A percentile compares a stretch with the other conserved stretches of the same genome.
phyloP scores from a whole-genome alignment of 2,888 invertebrate genomes.

The Ennomos fuscantarius region DNA sequence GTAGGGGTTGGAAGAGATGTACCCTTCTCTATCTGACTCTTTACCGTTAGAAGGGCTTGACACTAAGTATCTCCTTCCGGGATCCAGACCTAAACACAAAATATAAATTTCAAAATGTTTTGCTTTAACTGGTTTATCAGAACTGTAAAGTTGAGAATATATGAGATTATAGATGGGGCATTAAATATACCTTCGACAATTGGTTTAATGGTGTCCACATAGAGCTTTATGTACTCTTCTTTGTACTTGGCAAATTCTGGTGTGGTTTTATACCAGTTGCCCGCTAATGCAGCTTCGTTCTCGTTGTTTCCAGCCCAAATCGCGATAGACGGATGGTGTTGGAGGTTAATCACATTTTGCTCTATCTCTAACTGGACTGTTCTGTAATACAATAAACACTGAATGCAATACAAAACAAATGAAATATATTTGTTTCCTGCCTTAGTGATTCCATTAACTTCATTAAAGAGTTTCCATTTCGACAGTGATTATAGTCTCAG shows the following conservation, averaged over 20 bases:
- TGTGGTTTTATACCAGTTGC: slow-evolving; percentile 91
- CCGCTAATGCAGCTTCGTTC: slow-evolving; percentile 95
- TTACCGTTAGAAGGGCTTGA: slow-evolving; percentile 97
- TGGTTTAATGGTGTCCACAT: slow-evolving; percentile 90
- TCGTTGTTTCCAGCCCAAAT: slow-evolving; percentile 99
- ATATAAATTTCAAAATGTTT: not conserved
- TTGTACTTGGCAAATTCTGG: slow-evolving; percentile 84
- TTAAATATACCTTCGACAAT: slow-evolving; percentile 75
- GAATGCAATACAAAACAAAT: no score
- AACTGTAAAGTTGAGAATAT: no score
- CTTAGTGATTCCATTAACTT: no score
- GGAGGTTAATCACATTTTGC: slow-evolving; percentile 92
- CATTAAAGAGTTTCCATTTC: no score
- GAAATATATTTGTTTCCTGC: no score
- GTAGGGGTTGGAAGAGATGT: slow-evolving; percentile 91
- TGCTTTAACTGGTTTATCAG: no score
- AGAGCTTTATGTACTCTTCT: slow-evolving; percentile 92
- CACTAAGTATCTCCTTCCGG: slow-evolving; percentile 88
- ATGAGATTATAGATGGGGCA: no score
- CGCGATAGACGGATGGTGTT: slow-evolving; percentile 94
- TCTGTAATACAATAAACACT: slow-evolving; percentile 58
- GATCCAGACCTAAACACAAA: slow-evolving; percentile 74
- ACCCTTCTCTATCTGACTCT: slow-evolving; percentile 89
- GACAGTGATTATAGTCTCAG: no score
- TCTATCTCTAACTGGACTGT: slow-evolving; percentile 90